These are phyloP conservation scores for Archocentrus centrarchus DNA, from an alignment of 2,113 vertebrate genomes.

Conservation along the genomic window DNA sequence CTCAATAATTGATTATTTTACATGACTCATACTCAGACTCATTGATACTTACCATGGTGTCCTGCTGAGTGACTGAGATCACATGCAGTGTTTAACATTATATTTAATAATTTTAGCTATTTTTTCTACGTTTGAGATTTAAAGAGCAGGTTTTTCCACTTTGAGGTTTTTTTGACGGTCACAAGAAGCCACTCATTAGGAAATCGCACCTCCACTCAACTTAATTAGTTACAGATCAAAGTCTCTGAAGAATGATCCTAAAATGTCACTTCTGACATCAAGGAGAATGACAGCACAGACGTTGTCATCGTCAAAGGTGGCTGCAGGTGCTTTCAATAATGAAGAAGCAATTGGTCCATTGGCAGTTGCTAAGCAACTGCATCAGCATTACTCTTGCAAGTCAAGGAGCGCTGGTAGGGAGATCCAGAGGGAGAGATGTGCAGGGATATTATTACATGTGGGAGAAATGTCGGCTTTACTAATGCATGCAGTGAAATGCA, in stretches of 20 bases:
- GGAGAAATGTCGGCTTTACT: conserved; percentile 21
- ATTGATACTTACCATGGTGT: background rate
- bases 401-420: conserved; percentile 48
- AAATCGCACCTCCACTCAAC: background rate
- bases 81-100: background rate
- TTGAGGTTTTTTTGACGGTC: background rate
- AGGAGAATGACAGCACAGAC: conserved; percentile 4
- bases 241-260: conserved; percentile 20
- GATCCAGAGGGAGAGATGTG: conserved; percentile 42
- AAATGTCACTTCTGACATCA: conserved; percentile 19
- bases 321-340: conserved; percentile 64
- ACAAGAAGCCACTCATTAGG: background rate
- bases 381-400: conserved; percentile 64
- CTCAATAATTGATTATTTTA: background rate
- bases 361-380: conserved; percentile 82
- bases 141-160: background rate
- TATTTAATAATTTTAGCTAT: background rate
- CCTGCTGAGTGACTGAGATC: background rate
- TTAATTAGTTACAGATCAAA: conserved; percentile 22
- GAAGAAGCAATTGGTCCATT: conserved; percentile 57
- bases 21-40: background rate
- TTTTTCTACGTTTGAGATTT: background rate
- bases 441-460: conserved; percentile 38
- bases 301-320: conserved; percentile 51
- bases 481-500: background rate